These are phyloP conservation scores for Saccopteryx bilineata DNA, from an alignment of 2,113 vertebrate species.

Conservation along the genomic window DNA sequence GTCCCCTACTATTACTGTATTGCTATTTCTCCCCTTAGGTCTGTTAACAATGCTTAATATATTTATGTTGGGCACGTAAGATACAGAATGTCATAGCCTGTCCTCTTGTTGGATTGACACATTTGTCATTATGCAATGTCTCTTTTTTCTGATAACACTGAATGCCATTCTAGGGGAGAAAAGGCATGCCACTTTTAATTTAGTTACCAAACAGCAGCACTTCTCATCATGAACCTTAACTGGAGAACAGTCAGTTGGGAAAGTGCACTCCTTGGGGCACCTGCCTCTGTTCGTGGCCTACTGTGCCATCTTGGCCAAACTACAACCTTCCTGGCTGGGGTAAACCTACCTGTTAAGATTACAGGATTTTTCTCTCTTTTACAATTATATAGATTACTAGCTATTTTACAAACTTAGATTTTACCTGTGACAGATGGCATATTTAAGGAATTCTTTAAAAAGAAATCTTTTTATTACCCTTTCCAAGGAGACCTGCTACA, in stretches of 20 bases:
- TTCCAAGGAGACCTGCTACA: background rate
- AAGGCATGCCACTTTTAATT: background rate
- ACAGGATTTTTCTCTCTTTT: background rate
- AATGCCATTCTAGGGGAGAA: background rate
- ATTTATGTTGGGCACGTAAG: background rate
- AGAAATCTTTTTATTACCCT: slow-evolving; percentile 40
- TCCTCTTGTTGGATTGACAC: background rate
- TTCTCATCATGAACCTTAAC: background rate
- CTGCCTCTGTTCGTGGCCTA: background rate
- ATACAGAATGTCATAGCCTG: background rate
- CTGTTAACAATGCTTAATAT: background rate
- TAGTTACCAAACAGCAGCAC: background rate
- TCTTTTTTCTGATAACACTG: background rate
- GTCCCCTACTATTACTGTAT: background rate
- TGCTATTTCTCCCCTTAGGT: background rate
- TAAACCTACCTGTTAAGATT: background rate
- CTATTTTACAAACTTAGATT: slow-evolving; percentile 3
- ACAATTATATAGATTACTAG: background rate
- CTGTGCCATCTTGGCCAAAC: background rate
- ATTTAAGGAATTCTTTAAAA: background rate
- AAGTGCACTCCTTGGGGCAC: background rate
- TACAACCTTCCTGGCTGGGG: background rate
- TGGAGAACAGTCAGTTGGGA: background rate
- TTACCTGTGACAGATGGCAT: background rate
- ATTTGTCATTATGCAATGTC: background rate